Evolutionary conservation across 2,113 vertebrate species (phyloP).

Genomic region (Rhea americana): DNA sequence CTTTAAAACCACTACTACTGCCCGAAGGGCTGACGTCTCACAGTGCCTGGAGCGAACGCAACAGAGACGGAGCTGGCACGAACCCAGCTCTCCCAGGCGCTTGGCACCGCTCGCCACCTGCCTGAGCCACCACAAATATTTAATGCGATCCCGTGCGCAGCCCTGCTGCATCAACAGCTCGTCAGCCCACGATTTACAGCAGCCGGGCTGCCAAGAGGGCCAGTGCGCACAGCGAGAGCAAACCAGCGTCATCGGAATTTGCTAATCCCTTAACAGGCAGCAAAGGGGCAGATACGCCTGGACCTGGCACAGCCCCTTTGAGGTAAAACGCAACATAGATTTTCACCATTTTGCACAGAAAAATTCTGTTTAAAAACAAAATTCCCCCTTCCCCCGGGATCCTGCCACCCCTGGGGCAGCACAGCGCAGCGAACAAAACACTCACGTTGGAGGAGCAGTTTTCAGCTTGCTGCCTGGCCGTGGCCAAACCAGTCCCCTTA

Average conservation of each 20-base stretch:
- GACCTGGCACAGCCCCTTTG: accelerated
- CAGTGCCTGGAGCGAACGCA: no score
- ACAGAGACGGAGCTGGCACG: no score
- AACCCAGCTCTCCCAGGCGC: not conserved
- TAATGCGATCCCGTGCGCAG: accelerated
- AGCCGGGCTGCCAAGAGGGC: accelerated
- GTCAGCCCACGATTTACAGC: conserved; percentile 10
- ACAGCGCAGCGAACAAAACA: not conserved
- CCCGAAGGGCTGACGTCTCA: no score
- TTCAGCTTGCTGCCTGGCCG: not conserved
- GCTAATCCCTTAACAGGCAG: not conserved
- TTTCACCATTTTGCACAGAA: not conserved
- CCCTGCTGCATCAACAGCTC: not conserved
- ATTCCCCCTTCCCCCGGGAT: not conserved
- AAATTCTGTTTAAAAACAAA: not conserved
- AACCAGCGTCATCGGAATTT: accelerated
- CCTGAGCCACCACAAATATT: not conserved
- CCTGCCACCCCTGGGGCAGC: not conserved
- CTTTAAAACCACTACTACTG: no score
- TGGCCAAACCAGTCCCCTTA: not conserved
- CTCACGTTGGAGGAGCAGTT: not conserved
- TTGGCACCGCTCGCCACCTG: accelerated
- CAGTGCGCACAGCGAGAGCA: not conserved
- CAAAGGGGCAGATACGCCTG: accelerated
- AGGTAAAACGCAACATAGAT: not conserved